Evolutionary conservation across 2,888 invertebrate genomes (phyloP).

Genomic region (Diogma glabrata): DNA sequence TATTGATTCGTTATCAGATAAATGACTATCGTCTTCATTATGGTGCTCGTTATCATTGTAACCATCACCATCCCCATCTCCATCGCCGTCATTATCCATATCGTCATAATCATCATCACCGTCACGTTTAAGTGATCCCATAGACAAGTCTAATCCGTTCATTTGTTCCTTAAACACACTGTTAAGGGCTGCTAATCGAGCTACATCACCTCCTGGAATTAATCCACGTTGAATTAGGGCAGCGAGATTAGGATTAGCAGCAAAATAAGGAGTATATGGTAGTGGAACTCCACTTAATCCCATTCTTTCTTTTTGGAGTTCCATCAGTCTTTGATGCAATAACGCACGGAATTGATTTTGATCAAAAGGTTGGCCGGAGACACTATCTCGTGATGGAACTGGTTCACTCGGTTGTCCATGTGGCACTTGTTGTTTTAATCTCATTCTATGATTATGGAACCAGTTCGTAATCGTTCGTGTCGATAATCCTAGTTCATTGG

Average conservation of each 20-base stretch:
- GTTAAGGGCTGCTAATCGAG: slow-evolving; percentile 41
- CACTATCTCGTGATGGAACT: slow-evolving; percentile 59
- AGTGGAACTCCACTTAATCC: slow-evolving; percentile 65
- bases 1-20: slow-evolving; percentile 28
- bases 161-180: slow-evolving; percentile 65
- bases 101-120: slow-evolving; percentile 35
- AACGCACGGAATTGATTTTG: slow-evolving; percentile 83
- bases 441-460: slow-evolving; percentile 99
- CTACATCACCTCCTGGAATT: slow-evolving; percentile 44
- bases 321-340: slow-evolving; percentile 77
- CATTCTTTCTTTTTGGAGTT: slow-evolving; percentile 75
- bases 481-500: slow-evolving; percentile 79
- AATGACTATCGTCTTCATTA: slow-evolving; percentile 33
- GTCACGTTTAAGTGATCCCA: slow-evolving; percentile 69
- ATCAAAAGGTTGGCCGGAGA: slow-evolving; percentile 68
- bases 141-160: slow-evolving; percentile 77
- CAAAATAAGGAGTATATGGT: slow-evolving; percentile 67
- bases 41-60: no score
- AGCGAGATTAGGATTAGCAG: slow-evolving; percentile 61
- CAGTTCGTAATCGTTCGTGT: slow-evolving; percentile 97
- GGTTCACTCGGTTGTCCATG: slow-evolving; percentile 61
- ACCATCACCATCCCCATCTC: slow-evolving; percentile 41
- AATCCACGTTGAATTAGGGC: slow-evolving; percentile 61
- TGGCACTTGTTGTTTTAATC: slow-evolving; percentile 83
- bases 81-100: slow-evolving; percentile 64